These are phyloP conservation scores for Lipophrys pholis DNA, from an alignment of 2,113 vertebrate species.

Conservation along the genomic window DNA sequence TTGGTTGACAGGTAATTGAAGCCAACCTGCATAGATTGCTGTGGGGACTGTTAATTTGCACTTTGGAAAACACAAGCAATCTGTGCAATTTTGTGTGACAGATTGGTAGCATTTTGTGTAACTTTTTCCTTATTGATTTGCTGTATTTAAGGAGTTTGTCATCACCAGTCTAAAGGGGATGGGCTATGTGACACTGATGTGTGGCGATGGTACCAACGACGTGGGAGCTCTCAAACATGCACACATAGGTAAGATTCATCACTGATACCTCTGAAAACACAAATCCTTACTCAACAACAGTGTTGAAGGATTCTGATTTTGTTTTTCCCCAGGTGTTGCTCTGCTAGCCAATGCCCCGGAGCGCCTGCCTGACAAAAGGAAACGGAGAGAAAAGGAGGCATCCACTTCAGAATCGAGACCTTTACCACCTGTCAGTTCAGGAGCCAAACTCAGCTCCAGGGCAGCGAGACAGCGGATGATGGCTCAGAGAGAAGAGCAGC, in stretches of 20 bases:
- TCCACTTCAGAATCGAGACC: slow-evolving; percentile 62
- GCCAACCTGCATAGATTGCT: neutral
- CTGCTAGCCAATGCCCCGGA: slow-evolving; percentile 93
- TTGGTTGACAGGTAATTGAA: slow-evolving; percentile 8
- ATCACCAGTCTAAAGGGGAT: slow-evolving; percentile 95
- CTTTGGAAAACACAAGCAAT: slow-evolving; percentile 9
- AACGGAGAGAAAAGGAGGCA: slow-evolving; percentile 84
- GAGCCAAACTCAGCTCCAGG: slow-evolving; percentile 83
- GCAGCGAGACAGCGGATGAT: slow-evolving; percentile 86
- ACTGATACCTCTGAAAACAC: neutral
- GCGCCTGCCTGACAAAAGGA: slow-evolving; percentile 86
- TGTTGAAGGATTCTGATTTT: neutral
- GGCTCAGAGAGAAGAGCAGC: slow-evolving; percentile 90
- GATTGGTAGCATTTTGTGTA: neutral
- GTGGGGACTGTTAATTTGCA: slow-evolving; percentile 1
- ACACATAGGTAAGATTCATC: slow-evolving; percentile 88
- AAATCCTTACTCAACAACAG: neutral
- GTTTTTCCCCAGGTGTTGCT: slow-evolving; percentile 87
- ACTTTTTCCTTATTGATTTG: too few relatives aligned
- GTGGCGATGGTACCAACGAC: slow-evolving; percentile 96
- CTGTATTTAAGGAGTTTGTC: slow-evolving; percentile 89
- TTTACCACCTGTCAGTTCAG: slow-evolving; percentile 66
- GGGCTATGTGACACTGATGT: slow-evolving; percentile 95
- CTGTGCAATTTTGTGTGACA: neutral
- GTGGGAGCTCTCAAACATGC: slow-evolving; percentile 97